These are phyloP conservation scores for Xenus cinereus DNA, from an alignment of 2,113 vertebrate species.

Conservation along the genomic window DNA sequence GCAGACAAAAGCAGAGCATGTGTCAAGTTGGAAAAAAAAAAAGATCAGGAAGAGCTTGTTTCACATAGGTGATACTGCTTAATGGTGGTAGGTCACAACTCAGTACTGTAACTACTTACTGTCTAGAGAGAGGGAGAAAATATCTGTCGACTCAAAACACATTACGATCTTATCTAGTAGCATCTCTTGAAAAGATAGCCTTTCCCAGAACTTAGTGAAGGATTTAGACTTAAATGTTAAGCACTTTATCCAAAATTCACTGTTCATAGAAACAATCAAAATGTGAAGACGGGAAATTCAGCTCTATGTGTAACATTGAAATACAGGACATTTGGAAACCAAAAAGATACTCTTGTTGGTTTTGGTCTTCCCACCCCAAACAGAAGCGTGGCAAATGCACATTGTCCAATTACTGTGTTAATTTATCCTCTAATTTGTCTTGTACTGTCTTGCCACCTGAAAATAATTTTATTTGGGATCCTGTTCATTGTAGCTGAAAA, in stretches of 20 bases:
- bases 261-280: not conserved
- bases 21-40: not conserved
- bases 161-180: not conserved
- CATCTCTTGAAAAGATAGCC: not conserved
- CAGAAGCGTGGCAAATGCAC: not conserved
- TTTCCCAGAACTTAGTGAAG: not conserved
- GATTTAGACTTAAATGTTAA: not conserved
- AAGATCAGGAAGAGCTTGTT: not conserved
- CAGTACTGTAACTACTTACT: not conserved
- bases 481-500: not conserved
- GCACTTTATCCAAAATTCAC: constrained; percentile 32
- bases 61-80: not conserved
- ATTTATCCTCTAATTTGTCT: not conserved
- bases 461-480: not conserved
- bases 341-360: not conserved
- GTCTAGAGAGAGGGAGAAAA: not conserved
- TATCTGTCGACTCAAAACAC: not conserved
- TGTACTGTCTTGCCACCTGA: not conserved
- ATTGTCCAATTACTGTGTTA: not conserved
- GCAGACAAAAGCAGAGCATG: not conserved
- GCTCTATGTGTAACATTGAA: not conserved
- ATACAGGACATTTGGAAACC: not conserved
- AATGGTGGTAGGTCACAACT: not conserved
- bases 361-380: not conserved
- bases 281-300: not conserved